These are phyloP conservation scores for Leistus spinibarbis DNA, from an alignment of 2,888 invertebrate genomes.

Conservation along the genomic window DNA sequence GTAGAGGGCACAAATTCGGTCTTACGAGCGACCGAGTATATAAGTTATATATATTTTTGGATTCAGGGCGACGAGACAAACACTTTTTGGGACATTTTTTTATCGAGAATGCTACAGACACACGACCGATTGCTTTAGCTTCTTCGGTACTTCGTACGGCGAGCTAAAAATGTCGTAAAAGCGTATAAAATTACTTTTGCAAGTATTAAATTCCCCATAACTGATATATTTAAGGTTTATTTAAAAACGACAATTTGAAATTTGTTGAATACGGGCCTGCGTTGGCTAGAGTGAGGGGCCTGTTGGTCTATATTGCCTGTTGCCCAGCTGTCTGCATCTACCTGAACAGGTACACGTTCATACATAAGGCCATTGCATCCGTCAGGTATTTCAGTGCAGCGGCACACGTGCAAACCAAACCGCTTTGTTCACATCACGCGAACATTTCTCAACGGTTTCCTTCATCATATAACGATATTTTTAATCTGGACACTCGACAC, in stretches of 20 bases:
- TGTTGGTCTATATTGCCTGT: not conserved
- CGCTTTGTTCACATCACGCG: not conserved
- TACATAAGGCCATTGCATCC: not conserved
- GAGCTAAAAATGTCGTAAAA: too few species aligned
- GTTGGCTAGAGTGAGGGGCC: not conserved
- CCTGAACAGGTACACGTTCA: not conserved
- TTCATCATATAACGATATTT: not conserved
- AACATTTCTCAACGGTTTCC: not conserved
- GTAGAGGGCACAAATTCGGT: too few species aligned
- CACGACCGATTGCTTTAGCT: too few species aligned
- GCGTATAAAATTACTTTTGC: too few species aligned
- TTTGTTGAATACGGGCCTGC: not conserved
- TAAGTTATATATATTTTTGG: too few species aligned
- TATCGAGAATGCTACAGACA: too few species aligned
- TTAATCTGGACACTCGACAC: too few species aligned
- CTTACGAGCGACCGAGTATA: too few species aligned
- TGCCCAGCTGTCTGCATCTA: conserved; percentile 8
- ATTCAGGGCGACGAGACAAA: too few species aligned
- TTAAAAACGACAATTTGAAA: not conserved
- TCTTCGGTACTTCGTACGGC: too few species aligned
- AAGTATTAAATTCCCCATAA: not conserved
- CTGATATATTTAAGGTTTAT: not conserved
- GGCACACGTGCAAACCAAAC: not conserved
- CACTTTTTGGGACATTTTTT: too few species aligned
- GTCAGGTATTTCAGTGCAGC: not conserved